phyloP scores from a whole-genome alignment of 2,797 vertebrate genomes.

The Botia kubotai region DNA sequence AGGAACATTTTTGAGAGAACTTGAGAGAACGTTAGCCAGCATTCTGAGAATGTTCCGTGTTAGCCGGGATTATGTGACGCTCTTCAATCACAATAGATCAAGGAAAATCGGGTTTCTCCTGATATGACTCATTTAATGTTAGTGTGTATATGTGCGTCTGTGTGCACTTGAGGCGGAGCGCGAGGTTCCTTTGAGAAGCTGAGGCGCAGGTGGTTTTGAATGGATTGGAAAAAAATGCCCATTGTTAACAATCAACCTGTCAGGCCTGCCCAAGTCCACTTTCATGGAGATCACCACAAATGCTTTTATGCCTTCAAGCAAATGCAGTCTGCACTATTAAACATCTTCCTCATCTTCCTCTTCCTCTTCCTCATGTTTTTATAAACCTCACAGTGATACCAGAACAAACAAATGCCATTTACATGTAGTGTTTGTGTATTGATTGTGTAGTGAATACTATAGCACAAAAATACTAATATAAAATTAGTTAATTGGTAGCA shows the following conservation, averaged over 20 bases:
- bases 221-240: conserved; percentile 26
- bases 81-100: background rate
- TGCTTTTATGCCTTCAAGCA: conserved; percentile 25
- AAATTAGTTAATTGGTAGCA: no score
- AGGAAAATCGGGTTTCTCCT: background rate
- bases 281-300: conserved; percentile 30
- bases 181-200: background rate
- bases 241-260: conserved; percentile 39
- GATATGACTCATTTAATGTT: background rate
- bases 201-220: conserved; percentile 31
- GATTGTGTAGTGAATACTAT: background rate
- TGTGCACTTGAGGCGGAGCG: background rate
- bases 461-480: no score
- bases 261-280: background rate
- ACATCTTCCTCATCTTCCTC: background rate
- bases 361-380: background rate
- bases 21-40: no score
- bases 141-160: background rate
- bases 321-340: background rate
- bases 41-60: no score
- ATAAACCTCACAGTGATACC: background rate
- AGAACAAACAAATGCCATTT: background rate
- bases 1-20: no score
- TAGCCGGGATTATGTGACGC: background rate
- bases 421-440: background rate